Evolutionary conservation across 1,140 invertebrate species (phyloP).

Genomic region (Zaprionus ornatus): DNA sequence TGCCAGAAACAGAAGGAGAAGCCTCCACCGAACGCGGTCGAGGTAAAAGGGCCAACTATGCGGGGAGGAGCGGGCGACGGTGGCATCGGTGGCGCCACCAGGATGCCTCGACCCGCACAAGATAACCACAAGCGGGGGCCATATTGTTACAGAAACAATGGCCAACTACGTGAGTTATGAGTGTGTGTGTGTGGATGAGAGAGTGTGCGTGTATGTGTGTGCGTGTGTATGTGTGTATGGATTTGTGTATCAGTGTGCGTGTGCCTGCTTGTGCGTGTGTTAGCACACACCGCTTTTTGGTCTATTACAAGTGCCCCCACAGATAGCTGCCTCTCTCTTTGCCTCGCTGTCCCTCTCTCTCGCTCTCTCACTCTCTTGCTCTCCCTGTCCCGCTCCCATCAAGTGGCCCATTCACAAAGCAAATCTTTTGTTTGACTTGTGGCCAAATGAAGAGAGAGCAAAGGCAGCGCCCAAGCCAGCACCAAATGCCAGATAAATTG

Average conservation of each 20-base stretch:
- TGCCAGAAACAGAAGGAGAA: slow-evolving; percentile 55
- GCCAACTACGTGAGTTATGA: slow-evolving; percentile 66
- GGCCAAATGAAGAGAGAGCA: slow-evolving; percentile 47
- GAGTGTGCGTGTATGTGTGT: slow-evolving; percentile 6
- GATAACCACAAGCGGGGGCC: slow-evolving; percentile 40
- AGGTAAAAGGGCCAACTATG: slow-evolving; percentile 50
- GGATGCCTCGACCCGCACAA: background rate
- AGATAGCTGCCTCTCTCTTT: slow-evolving; percentile 5
- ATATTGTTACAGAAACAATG: slow-evolving; percentile 79
- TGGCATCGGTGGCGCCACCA: background rate
- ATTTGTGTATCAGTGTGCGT: slow-evolving; percentile 2
- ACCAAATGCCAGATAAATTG: slow-evolving; percentile 57
- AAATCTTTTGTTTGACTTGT: slow-evolving; percentile 69
- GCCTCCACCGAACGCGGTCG: slow-evolving; percentile 7
- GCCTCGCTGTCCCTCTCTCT: background rate
- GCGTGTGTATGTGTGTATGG: background rate
- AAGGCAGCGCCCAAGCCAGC: slow-evolving; percentile 20
- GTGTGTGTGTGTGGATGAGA: slow-evolving; percentile 17
- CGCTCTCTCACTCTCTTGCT: background rate
- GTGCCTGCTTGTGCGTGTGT: slow-evolving; percentile 12
- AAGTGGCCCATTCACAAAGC: slow-evolving; percentile 36
- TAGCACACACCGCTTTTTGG: slow-evolving; percentile 43
- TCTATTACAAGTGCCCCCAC: slow-evolving; percentile 58
- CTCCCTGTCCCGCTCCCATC: background rate
- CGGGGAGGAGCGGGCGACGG: background rate